Conservation (phyloP, 2,113 vertebrate genomes). For the Rutilus rutilus region DNA sequence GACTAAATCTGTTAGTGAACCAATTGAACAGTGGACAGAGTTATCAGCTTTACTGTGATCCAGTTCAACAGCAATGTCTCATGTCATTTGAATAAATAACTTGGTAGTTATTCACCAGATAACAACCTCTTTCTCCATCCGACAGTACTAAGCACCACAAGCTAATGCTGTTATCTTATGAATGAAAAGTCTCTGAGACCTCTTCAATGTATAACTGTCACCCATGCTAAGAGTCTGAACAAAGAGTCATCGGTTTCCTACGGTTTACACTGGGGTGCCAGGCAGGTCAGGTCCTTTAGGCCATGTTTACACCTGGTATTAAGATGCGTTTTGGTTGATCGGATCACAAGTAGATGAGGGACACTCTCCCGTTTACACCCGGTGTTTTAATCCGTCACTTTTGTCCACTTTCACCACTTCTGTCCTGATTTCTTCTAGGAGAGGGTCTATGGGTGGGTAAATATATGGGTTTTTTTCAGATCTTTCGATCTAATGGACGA, state of each 20-base stretch:
- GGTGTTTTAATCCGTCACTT: too few relatives aligned
- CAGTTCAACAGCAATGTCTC: neutral
- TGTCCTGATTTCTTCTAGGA: too few relatives aligned
- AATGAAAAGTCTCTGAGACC: slow-evolving; percentile 5
- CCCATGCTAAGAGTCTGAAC: neutral
- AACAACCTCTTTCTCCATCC: neutral
- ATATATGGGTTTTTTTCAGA: too few relatives aligned
- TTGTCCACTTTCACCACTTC: too few relatives aligned
- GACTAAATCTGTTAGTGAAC: neutral
- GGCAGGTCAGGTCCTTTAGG: slow-evolving; percentile 6
- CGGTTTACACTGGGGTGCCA: neutral
- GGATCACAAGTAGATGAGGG: too few relatives aligned
- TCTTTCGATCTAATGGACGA: too few relatives aligned
- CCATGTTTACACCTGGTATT: too few relatives aligned
- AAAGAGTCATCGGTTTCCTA: neutral
- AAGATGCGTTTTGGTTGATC: too few relatives aligned
- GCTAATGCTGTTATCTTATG: neutral
- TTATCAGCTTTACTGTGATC: neutral
- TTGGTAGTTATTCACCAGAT: neutral
- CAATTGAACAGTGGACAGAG: neutral
- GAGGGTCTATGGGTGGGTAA: too few relatives aligned
- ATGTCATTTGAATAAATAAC: neutral
- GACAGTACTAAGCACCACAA: neutral
- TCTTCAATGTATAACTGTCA: neutral
- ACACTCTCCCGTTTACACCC: too few relatives aligned